Evolutionary conservation across 2,888 invertebrate species (phyloP).

Genomic region (Tipula helvola): DNA sequence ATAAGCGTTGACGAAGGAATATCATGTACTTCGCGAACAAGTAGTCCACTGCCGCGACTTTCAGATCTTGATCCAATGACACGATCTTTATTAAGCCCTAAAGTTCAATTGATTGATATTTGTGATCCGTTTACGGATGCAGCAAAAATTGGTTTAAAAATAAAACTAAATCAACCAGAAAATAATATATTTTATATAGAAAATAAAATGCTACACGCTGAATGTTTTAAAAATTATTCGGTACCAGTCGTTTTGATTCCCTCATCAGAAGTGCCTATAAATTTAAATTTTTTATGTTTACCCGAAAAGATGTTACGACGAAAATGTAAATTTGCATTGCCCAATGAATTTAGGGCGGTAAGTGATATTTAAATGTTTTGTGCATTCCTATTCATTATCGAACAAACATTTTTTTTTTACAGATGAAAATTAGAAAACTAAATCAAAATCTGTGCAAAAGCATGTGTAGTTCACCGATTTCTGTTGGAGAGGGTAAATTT

Average conservation of each 20-base stretch:
- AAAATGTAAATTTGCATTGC: neutral
- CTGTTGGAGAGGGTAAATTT: neutral
- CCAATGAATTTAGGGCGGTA: neutral
- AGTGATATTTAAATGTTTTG: neutral
- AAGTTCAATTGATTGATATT: neutral
- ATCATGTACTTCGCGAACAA: neutral
- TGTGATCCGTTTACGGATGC: constrained; percentile 7
- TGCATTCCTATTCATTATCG: neutral
- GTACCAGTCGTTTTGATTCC: neutral
- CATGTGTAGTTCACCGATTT: neutral
- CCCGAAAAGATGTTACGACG: neutral
- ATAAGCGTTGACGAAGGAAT: constrained; percentile 5
- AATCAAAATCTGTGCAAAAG: neutral
- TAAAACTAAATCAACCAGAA: neutral
- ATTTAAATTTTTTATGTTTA: neutral
- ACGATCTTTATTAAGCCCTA: neutral
- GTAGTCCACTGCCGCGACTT: neutral
- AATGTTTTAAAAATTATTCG: neutral
- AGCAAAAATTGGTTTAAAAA: neutral
- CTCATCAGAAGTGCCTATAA: neutral
- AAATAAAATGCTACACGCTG: neutral
- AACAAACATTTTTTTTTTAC: neutral
- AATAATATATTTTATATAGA: neutral
- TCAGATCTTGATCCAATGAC: constrained; percentile 4
- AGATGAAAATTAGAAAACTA: neutral